These are phyloP conservation scores for Chondrosia reniformis DNA, from an alignment of 37 sponge, comb jelly and placozoan species.

Conservation along the genomic window DNA sequence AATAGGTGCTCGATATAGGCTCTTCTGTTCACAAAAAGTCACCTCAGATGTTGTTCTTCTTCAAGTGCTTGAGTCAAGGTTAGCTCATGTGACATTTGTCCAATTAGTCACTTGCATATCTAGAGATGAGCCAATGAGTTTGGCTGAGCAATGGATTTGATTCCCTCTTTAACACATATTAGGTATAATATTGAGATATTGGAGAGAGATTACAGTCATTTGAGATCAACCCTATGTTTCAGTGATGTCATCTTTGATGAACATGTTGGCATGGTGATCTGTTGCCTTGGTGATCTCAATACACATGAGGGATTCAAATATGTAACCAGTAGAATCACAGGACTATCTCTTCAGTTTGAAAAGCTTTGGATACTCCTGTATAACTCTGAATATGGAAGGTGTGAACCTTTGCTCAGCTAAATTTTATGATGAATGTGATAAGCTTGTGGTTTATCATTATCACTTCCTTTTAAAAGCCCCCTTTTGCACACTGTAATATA, in stretches of 20 bases:
- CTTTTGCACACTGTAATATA: neutral
- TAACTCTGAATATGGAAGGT: constrained; percentile 23
- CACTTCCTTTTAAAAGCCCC: too few species aligned
- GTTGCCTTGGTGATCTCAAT: constrained; percentile 38
- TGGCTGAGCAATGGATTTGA: too few species aligned
- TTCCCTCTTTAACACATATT: too few species aligned
- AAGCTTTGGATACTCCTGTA: constrained; percentile 57
- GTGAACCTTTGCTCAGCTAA: neutral
- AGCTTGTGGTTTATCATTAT: too few species aligned
- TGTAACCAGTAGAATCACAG: constrained; percentile 18
- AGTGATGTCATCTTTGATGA: constrained; percentile 55
- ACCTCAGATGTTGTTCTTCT: constrained; percentile 33
- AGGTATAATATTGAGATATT: constrained; percentile 57
- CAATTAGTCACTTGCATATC: neutral
- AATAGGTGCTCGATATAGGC: constrained; percentile 27
- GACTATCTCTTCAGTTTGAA: constrained; percentile 56
- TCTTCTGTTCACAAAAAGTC: constrained; percentile 64
- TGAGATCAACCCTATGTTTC: constrained; percentile 8
- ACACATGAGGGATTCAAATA: constrained; percentile 29
- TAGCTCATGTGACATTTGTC: neutral
- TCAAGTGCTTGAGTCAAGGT: constrained; percentile 74
- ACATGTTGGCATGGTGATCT: constrained; percentile 39
- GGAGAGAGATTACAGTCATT: constrained; percentile 44
- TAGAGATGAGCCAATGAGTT: too few species aligned
- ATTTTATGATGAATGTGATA: neutral